Conservation (phyloP, 2,113 vertebrate genomes). For the Semnornis frantzii region DNA sequence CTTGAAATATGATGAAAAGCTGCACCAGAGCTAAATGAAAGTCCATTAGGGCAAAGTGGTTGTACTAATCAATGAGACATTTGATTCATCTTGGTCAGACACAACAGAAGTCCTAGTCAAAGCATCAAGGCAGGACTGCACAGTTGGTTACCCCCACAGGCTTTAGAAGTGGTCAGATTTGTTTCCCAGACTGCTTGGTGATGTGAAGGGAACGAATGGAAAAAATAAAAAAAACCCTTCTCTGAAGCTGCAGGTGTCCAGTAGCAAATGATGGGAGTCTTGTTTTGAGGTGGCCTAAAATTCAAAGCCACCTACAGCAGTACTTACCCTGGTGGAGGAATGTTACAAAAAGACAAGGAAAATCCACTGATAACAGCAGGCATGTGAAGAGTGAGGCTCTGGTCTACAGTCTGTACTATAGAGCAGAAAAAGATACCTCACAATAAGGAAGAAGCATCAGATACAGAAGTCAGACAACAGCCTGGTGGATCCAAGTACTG, state of each 20-base stretch:
- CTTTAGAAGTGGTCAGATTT: neutral
- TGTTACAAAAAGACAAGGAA: neutral
- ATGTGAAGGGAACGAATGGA: neutral
- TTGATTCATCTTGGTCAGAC: constrained; percentile 7
- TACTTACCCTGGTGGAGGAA: neutral
- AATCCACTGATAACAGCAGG: neutral
- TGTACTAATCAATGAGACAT: neutral
- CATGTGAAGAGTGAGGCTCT: neutral
- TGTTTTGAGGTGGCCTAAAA: neutral
- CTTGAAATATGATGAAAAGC: constrained; percentile 22
- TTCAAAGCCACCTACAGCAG: neutral
- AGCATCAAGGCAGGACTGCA: neutral
- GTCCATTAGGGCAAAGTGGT: neutral
- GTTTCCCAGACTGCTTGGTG: neutral
- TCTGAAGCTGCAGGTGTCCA: neutral
- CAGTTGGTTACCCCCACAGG: neutral
- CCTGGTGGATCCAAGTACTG: neutral
- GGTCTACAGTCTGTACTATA: neutral
- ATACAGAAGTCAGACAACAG: neutral
- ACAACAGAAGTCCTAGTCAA: neutral
- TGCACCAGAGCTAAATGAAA: neutral
- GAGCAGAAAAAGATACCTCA: neutral
- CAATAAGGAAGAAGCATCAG: neutral
- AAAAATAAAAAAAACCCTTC: neutral
- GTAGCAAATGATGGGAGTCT: neutral